phyloP scores from a whole-genome alignment of 2,797 vertebrate species.

The Tragopan temminckii region DNA sequence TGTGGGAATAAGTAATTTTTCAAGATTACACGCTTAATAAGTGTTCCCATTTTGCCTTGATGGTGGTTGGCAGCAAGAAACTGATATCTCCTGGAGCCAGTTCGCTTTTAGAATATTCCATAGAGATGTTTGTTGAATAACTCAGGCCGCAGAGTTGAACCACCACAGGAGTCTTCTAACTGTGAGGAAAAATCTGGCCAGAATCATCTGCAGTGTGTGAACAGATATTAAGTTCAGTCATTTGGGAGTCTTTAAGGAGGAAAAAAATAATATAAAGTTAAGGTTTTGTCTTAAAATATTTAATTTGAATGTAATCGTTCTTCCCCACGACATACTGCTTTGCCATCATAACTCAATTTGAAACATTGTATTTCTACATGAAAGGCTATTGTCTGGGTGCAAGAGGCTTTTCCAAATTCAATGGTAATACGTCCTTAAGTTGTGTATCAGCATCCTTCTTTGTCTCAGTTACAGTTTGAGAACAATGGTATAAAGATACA shows the following conservation, averaged over 20 bases:
- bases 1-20: neutral
- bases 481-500: neutral
- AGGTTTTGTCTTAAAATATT: neutral
- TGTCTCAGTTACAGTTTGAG: neutral
- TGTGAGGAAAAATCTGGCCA: neutral
- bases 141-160: neutral
- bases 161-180: neutral
- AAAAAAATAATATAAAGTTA: neutral
- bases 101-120: neutral
- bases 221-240: neutral
- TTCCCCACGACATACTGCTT: neutral
- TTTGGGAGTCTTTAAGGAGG: neutral
- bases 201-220: neutral
- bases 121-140: conserved; percentile 9
- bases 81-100: neutral
- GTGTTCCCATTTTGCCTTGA: neutral
- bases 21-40: neutral
- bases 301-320: neutral
- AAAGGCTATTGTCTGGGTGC: neutral
- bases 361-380: neutral
- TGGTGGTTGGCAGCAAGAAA: neutral
- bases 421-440: neutral
- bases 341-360: neutral
- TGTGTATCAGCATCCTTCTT: neutral
- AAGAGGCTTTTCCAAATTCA: neutral